Conservation (phyloP, 1,140 invertebrate genomes). For the Megalopta genalis region DNA sequence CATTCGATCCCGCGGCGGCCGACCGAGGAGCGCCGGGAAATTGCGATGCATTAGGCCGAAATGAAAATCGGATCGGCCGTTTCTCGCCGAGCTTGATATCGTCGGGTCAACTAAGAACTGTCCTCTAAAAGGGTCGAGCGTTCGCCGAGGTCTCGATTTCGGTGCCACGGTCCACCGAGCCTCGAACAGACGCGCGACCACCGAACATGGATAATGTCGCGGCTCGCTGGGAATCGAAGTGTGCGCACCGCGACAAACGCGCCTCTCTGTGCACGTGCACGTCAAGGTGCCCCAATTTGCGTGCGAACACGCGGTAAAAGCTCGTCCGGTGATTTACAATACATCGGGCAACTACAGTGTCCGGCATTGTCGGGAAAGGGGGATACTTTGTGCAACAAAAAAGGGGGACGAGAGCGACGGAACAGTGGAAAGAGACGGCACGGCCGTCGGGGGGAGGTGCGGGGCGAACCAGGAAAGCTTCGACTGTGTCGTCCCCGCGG, state of each 20-base stretch:
- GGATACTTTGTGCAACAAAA: slow-evolving; percentile 42
- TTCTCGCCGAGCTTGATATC: too few relatives aligned
- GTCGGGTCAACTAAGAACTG: too few relatives aligned
- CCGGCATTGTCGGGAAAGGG: slow-evolving; percentile 22
- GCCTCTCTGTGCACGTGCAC: not conserved
- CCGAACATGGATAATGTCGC: slow-evolving; percentile 27
- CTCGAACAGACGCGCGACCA: too few relatives aligned
- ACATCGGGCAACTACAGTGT: slow-evolving; percentile 13
- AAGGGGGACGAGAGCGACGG: not conserved
- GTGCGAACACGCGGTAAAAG: slow-evolving; percentile 43
- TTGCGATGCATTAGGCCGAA: too few relatives aligned
- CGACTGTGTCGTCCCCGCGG: slow-evolving; percentile 36
- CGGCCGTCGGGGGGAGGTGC: too few relatives aligned
- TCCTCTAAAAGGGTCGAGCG: too few relatives aligned
- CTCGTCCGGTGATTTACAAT: slow-evolving; percentile 26
- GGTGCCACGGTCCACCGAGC: too few relatives aligned
- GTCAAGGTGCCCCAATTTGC: slow-evolving; percentile 47
- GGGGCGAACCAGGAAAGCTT: slow-evolving; percentile 5
- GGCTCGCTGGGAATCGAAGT: slow-evolving; percentile 30
- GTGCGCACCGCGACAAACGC: slow-evolving; percentile 17
- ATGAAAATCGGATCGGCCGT: too few relatives aligned
- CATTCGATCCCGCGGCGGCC: too few relatives aligned
- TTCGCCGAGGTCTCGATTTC: too few relatives aligned
- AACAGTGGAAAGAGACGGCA: not conserved
- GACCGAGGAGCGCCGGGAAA: too few relatives aligned